Base-by-base conservation (phyloP, 2,888 invertebrate species). In the Agrochola macilenta region DNA sequence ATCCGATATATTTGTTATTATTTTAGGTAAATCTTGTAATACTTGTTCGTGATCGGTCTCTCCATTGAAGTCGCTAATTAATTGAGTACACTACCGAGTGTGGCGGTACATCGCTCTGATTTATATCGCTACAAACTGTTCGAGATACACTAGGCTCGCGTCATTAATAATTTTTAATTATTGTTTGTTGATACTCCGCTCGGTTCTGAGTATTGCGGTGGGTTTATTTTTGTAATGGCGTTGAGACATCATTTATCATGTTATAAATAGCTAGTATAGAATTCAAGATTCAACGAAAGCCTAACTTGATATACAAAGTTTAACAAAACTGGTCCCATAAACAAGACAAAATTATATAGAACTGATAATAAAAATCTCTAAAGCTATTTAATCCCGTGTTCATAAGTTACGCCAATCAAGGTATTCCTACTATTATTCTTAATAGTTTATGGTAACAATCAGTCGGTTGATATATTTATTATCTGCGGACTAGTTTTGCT, bases 11-110 rank as follows among this genome's bases (percentile, higher is more conserved):
- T n/a, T 52, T 11, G 26, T 58, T 58, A 49, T 74, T 43, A 26
- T 76, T 72, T 72, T 43, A 68, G 71, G 61, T 82, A 77, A 75
- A 74, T 58, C 60, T 81, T 76, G 54, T 70, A 82, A 85, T 78
- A 70, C 75, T 88, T 78, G 76, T 77, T 91, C 91, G 90, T 90
- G 90, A 91, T 89, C 89, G 89, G 87, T 74, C 71, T 73, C 89
- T 89, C 90, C 90, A 93, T 94, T 95, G 95, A 95, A 92, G 93
- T 92, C 68, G 86, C 91, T 95, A 95, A 96, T 95, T 95, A 94
- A 95, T 95, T 92, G 93, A 92, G 92, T 92, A 91, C 92, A 93
- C 90, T 92, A 93, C 92, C 85, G 91, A 87, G 90, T 90, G 89
- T 91, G 93, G 91, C 93, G 90, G 92, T 85, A 89, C 89, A 92